A percentile compares a stretch with the other conserved stretches of the same genome.
These are phyloP conservation scores for Thamnophis elegans DNA, from an alignment of 2,797 vertebrate genomes.

Conservation along the genomic window DNA sequence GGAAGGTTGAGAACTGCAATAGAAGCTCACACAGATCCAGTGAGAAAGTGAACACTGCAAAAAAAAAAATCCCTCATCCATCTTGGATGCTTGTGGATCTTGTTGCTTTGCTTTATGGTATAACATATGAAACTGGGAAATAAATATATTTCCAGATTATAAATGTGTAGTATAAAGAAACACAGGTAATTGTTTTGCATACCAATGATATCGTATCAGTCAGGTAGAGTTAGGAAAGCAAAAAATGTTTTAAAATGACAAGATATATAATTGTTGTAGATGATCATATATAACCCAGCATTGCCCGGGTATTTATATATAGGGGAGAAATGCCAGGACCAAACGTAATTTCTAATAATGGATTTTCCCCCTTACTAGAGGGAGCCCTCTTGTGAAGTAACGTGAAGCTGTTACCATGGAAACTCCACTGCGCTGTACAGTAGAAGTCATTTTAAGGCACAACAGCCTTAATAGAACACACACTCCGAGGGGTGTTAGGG, in stretches of 20 bases:
- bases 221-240: rapidly evolving
- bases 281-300: not conserved
- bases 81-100: not conserved
- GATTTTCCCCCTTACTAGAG: no score
- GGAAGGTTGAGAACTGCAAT: no score
- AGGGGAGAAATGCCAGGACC: no score
- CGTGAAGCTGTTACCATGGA: no score
- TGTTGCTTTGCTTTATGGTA: not conserved
- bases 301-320: no score
- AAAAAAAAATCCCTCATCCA: not conserved
- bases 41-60: not conserved
- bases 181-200: not conserved
- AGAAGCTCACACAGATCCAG: not conserved
- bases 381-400: no score
- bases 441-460: no score
- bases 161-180: not conserved
- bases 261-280: not conserved
- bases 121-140: not conserved
- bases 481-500: no score
- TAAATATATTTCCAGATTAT: not conserved
- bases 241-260: not conserved
- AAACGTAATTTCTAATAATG: no score
- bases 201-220: not conserved
- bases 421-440: no score
- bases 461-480: no score